phyloP scores from a whole-genome alignment of 2,113 vertebrate species.

The Pseudopodoces humilis region DNA sequence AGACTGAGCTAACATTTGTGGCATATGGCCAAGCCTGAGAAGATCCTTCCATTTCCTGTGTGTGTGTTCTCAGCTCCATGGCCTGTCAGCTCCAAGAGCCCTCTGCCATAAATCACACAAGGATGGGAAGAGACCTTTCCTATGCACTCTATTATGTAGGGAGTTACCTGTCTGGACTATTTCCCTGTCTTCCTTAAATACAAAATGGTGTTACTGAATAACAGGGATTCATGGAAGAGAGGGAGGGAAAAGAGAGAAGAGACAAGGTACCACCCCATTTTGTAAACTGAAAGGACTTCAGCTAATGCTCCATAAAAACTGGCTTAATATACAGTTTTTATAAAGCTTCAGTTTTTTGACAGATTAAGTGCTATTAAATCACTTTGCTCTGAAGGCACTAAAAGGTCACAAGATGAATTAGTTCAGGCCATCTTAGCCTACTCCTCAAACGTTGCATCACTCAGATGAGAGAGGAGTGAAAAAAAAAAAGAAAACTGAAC shows the following conservation, averaged over 20 bases:
- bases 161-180: background rate
- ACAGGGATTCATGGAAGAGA: background rate
- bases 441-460: slow-evolving; percentile 60
- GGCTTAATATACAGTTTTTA: slow-evolving; percentile 82
- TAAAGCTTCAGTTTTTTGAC: slow-evolving; percentile 80
- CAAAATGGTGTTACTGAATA: background rate
- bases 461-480: slow-evolving; percentile 39
- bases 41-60: background rate
- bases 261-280: slow-evolving; percentile 13
- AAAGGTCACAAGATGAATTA: slow-evolving; percentile 84
- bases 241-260: background rate
- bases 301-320: slow-evolving; percentile 78
- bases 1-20: background rate
- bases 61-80: background rate
- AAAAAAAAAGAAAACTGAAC: slow-evolving; percentile 69
- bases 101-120: background rate
- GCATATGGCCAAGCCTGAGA: background rate
- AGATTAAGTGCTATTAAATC: slow-evolving; percentile 86
- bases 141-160: background rate
- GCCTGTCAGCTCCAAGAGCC: rapidly evolving
- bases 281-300: slow-evolving; percentile 74
- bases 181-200: background rate
- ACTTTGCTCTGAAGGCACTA: slow-evolving; percentile 77
- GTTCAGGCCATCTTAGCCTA: slow-evolving; percentile 72
- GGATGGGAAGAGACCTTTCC: background rate